Percentiles rank a stretch among this genome's conserved stretches.
These are phyloP conservation scores for Cyclopterus lumpus DNA, from an alignment of 2,797 vertebrate genomes.

Conservation along the genomic window DNA sequence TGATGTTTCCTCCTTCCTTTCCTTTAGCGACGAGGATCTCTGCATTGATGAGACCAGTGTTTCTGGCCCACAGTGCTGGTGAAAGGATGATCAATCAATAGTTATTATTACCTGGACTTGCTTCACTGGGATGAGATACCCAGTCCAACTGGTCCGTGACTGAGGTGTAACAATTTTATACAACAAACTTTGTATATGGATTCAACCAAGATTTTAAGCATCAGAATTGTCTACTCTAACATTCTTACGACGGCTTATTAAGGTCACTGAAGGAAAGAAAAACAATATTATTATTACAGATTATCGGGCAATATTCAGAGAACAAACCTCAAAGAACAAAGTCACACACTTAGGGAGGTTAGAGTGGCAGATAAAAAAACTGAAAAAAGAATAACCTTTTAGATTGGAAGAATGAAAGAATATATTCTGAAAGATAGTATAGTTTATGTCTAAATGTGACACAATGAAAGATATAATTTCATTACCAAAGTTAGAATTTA, in stretches of 20 bases:
- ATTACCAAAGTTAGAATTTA: background rate
- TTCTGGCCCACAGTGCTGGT: slow-evolving; percentile 2
- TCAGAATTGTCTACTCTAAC: background rate
- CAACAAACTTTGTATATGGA: background rate
- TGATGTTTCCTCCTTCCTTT: slow-evolving; percentile 36
- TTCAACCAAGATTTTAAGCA: background rate
- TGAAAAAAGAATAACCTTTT: fast-evolving
- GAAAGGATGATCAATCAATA: background rate
- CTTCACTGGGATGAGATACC: background rate
- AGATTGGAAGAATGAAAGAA: background rate
- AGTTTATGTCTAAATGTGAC: background rate
- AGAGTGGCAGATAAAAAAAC: background rate
- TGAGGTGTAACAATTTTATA: background rate
- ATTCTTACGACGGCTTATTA: too few species aligned
- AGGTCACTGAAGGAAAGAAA: too few species aligned
- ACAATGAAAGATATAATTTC: background rate
- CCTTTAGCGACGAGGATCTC: fast-evolving
- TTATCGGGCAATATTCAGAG: background rate
- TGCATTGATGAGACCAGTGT: background rate
- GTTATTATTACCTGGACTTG: background rate
- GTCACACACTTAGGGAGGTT: background rate
- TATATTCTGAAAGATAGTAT: background rate
- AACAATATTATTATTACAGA: background rate
- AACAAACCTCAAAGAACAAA: too few species aligned
- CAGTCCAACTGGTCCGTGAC: background rate